phyloP scores from a whole-genome alignment of 53 echinoderm and acorn worm genomes.

The Temnopleurus reevesii region DNA sequence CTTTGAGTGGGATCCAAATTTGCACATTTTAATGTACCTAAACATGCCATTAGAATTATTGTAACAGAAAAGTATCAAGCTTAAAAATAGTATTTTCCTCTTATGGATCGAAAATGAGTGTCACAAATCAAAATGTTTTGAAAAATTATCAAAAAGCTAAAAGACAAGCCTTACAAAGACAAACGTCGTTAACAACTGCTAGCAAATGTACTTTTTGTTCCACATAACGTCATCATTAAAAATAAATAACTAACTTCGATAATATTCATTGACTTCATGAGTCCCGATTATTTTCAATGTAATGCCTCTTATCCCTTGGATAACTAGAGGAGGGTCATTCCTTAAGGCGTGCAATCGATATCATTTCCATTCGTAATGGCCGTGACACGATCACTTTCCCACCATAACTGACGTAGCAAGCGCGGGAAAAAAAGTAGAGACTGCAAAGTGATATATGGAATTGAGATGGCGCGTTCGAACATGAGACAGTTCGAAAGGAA shows the following conservation, averaged over 20 bases:
- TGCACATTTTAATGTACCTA: no score
- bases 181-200: no score
- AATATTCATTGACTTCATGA: neutral
- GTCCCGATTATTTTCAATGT: neutral
- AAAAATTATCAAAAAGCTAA: no score
- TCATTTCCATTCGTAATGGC: conserved; percentile 25
- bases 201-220: no score
- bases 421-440: neutral
- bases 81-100: no score
- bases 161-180: no score
- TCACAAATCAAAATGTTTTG: no score
- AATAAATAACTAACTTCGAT: neutral
- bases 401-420: conserved; percentile 5
- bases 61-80: no score
- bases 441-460: neutral
- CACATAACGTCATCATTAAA: neutral
- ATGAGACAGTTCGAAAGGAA: neutral
- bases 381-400: neutral
- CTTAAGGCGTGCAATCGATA: neutral
- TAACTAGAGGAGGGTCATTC: conserved; percentile 29
- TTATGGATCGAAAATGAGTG: no score
- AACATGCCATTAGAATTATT: no score
- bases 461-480: neutral
- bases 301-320: neutral
- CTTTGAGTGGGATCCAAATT: no score